Conservation (phyloP, 1,140 invertebrate species). For the Cotesia vestalis region DNA sequence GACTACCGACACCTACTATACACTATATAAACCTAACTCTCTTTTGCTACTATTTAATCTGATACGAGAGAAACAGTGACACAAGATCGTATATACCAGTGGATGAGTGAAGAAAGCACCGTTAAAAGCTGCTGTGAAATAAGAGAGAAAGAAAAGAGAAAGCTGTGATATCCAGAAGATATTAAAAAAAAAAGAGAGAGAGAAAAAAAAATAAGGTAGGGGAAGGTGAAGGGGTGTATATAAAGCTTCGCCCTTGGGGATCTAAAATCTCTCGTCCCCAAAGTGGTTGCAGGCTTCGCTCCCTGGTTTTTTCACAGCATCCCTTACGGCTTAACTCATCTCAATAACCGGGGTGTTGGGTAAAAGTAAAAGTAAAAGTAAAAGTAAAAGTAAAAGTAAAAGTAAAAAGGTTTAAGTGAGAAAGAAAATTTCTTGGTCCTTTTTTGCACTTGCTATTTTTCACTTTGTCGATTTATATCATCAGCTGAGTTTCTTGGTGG, state of each 20-base stretch:
- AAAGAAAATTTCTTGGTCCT: background rate
- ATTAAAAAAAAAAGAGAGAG: slow-evolving; percentile 25
- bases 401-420: background rate
- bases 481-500: slow-evolving; percentile 8
- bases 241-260: slow-evolving; percentile 54
- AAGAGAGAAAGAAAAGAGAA: background rate
- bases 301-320: slow-evolving; percentile 64
- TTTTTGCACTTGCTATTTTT: slow-evolving; percentile 36
- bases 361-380: too few relatives aligned
- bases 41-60: too few relatives aligned
- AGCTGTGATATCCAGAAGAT: slow-evolving; percentile 42
- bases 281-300: slow-evolving; percentile 64
- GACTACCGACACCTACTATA: slow-evolving; percentile 25
- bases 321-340: slow-evolving; percentile 59
- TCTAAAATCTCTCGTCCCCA: slow-evolving; percentile 64
- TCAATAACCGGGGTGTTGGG: slow-evolving; percentile 43
- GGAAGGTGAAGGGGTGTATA: slow-evolving; percentile 34
- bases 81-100: background rate
- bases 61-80: too few relatives aligned
- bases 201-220: slow-evolving; percentile 5
- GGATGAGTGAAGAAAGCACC: background rate
- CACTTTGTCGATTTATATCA: slow-evolving; percentile 39
- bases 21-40: too few relatives aligned
- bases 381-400: too few relatives aligned
- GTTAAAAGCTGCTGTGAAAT: background rate